Conservation (phyloP, 2,888 invertebrate genomes). For the Idaea biselata region DNA sequence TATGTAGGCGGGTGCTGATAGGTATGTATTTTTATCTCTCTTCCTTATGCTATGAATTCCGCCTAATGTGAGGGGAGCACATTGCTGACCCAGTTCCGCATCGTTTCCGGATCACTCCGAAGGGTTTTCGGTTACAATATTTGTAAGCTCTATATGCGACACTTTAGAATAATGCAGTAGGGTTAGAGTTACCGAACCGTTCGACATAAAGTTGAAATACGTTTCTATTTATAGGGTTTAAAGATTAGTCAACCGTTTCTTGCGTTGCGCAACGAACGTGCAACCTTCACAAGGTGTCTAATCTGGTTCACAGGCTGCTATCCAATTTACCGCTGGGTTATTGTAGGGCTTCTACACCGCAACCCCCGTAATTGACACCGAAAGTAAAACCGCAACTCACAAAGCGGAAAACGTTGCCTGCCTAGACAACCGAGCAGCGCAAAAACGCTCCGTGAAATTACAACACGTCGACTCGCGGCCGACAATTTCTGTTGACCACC, state of each 20-base stretch:
- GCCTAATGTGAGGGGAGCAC: constrained; percentile 53
- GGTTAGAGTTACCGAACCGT: constrained; percentile 33
- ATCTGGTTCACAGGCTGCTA: constrained; percentile 67
- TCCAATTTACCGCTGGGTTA: constrained; percentile 68
- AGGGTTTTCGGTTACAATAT: constrained; percentile 76
- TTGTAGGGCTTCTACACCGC: constrained; percentile 70
- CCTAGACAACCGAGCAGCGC: constrained; percentile 45
- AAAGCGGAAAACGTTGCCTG: constrained; percentile 56
- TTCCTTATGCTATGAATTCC: constrained; percentile 46
- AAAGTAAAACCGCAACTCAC: constrained; percentile 64
- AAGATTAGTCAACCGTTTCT: constrained; percentile 45
- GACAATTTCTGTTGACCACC: constrained; percentile 35
- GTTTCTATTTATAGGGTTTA: constrained; percentile 51
- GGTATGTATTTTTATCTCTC: constrained; percentile 28
- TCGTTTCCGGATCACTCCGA: constrained; percentile 58
- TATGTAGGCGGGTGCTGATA: background rate
- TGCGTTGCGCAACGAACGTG: constrained; percentile 54
- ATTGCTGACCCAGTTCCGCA: constrained; percentile 66
- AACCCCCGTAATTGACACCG: constrained; percentile 70
- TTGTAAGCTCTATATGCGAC: constrained; percentile 49
- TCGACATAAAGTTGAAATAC: constrained; percentile 33
- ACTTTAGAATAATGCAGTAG: constrained; percentile 43
- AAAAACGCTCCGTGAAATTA: constrained; percentile 55
- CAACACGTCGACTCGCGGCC: constrained; percentile 45
- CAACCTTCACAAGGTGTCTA: constrained; percentile 66